Base-by-base conservation (phyloP, 1,140 invertebrate species). In the Scaptomyza graminum region DNA sequence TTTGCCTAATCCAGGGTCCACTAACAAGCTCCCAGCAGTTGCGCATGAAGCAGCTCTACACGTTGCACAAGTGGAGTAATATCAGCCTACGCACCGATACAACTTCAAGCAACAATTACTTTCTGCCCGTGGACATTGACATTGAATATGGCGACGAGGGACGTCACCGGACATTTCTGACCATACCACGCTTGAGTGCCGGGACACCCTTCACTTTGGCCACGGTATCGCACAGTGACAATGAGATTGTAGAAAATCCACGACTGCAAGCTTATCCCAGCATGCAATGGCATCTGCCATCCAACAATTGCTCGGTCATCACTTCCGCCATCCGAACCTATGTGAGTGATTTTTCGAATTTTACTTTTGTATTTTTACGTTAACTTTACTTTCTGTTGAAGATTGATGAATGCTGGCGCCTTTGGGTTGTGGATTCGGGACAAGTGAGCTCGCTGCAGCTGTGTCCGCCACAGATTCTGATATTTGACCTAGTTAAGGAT, bases 41-140 rank as follows among this genome's bases (percentile, higher is more conserved):
- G 59, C 60, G 55, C 6, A 18, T 76, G 9, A 87, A 91, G 47
- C 55, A 90, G 22, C 74, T 91, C 22, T 66, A 70, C 46, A 90
- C 90, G 12, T 67, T 91, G 2, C 90, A 91, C 55, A 70, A 79
- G 52, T 96, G 95, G 95, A 93, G 93, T 1, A 79, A 93, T 9
- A 72, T 95, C 7, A 80, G 68, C n/a, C 55, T 59, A 0, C 95
- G 95, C 1, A 90, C 94, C 11, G 81, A 84, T 0, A 93, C 55
- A 79, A 3, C 92, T 92, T n/a, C n/a, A n/a, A 8, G 96, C 93
- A 79, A 93, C 3, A 94, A 94, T 90, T 95, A 46, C 94, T 95
- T n/a, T 94, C 95, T 96, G 34, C 95, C 95, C 1, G 94, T 96
- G 46, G 96, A 96, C 79, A 93, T 95, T 5, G 95, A 96, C 72